A percentile compares a stretch with the other conserved stretches of the same genome.
These are phyloP conservation scores for Salvelinus alpinus DNA, from an alignment of 2,113 vertebrate genomes.

Conservation along the genomic window DNA sequence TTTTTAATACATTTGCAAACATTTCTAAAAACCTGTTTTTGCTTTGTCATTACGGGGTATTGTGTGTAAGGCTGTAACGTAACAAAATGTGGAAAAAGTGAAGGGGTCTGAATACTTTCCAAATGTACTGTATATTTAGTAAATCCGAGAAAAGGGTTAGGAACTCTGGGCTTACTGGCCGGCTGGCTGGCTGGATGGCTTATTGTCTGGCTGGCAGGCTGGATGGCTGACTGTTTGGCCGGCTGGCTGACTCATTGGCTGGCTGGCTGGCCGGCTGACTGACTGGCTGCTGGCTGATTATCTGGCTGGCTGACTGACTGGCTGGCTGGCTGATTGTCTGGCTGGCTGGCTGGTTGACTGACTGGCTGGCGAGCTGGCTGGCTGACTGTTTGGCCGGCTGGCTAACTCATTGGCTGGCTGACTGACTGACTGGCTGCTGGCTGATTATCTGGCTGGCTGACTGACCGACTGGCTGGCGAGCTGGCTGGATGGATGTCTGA, in stretches of 20 bases:
- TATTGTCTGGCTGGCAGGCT: not conserved
- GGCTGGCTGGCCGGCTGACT: not conserved
- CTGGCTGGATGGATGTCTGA: not conserved
- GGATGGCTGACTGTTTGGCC: not conserved
- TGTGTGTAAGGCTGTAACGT: too few relatives aligned
- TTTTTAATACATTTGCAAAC: too few relatives aligned
- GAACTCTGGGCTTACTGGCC: too few relatives aligned
- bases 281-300: constrained; percentile 24
- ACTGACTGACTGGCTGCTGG: constrained; percentile 23
- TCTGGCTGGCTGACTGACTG: not conserved
- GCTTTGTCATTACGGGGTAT: too few relatives aligned
- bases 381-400: constrained; percentile 5
- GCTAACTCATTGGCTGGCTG: not conserved
- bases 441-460: not conserved
- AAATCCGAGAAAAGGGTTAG: too few relatives aligned
- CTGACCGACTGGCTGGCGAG: not conserved
- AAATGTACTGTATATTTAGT: too few relatives aligned
- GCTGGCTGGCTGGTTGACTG: constrained; percentile 13
- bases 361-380: too few relatives aligned
- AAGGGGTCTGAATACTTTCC: too few relatives aligned
- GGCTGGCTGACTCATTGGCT: constrained; percentile 25
- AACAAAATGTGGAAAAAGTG: too few relatives aligned
- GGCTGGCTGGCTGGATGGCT: not conserved
- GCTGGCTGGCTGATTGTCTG: not conserved
- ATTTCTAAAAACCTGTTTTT: too few relatives aligned